Base-by-base conservation (phyloP, 1,140 invertebrate species). In the Drosophila oshimai region DNA sequence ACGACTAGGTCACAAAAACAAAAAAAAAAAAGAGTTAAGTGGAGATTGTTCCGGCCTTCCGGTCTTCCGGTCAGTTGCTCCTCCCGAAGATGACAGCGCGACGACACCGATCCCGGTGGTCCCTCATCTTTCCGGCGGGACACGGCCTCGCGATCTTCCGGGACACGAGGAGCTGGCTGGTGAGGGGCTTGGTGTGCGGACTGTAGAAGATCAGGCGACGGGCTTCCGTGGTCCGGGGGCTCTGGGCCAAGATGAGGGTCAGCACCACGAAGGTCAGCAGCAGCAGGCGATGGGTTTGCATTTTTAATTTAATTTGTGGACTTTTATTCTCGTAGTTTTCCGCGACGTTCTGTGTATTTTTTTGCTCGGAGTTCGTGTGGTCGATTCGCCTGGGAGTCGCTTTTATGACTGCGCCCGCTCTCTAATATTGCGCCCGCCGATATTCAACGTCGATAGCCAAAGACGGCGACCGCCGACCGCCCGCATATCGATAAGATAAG, bases 31-130 rank as follows among this genome's bases (percentile, higher is more conserved):
- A 13, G 2, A 2, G 3, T 15, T 4, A 20, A 1, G 6, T 6
- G 36, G 39, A 55, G 51, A 47, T 64, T 65, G 42, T 18, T 13
- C n/a, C 9, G 15, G 20, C 12, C n/a, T n/a, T n/a, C n/a, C n/a
- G n/a, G n/a, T n/a, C n/a, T n/a, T n/a, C n/a, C n/a, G 2, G 1
- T 89, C 47, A 89, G 46, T 45, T 69, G 64, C 68, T 55, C 24
- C 83, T 69, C 12, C 58, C 80, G 18, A 90, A 90, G 44, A 80
- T 74, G 10, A 90, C 28, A 3, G 84, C 89, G 4, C 84, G 69
- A 15, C 89, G 68, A 51, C 89, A 90, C 10, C 88, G 84, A 60
- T 89, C 86, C 17, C 88, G 83, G 47, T 90, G 89, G 45, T 90
- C 89, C 5, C 89, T 54, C 84, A 90, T 87, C 33, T 79, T 78